Conservation (phyloP, 2,797 vertebrate species). For the Agapornis canus region DNA sequence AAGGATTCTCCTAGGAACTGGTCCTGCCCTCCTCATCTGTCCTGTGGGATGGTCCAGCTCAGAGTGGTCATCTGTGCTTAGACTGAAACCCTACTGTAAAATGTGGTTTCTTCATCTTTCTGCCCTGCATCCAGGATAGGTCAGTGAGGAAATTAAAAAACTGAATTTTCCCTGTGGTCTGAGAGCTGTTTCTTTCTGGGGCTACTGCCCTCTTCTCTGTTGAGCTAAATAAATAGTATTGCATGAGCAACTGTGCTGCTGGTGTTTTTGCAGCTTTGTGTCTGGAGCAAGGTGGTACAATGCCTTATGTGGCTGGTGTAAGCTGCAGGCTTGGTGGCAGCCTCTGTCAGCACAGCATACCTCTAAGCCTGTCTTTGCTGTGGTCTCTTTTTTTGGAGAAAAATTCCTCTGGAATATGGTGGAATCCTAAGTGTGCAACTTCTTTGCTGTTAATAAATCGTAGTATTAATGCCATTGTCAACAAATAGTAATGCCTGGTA, state of each 20-base stretch:
- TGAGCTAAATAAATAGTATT: background rate
- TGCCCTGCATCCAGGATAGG: background rate
- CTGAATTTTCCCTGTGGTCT: background rate
- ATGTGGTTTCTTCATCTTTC: background rate
- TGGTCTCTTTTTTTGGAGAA: background rate
- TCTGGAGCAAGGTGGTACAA: background rate
- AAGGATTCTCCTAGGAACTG: background rate
- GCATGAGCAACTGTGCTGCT: background rate
- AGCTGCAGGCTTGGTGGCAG: slow-evolving; percentile 1
- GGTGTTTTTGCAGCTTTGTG: background rate
- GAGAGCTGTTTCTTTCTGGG: background rate
- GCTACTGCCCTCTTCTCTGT: background rate
- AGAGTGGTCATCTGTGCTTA: background rate
- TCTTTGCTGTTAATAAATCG: background rate
- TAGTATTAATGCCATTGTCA: background rate
- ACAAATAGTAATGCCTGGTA: background rate
- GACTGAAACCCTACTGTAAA: background rate
- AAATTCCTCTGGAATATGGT: background rate
- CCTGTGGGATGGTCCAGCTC: background rate
- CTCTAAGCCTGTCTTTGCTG: background rate
- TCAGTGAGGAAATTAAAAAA: background rate
- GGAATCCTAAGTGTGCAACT: background rate
- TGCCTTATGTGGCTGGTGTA: background rate
- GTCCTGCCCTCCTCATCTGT: background rate
- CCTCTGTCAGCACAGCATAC: background rate